These are phyloP conservation scores for Chaenogobius annularis DNA, from an alignment of 2,113 vertebrate species.

Conservation along the genomic window DNA sequence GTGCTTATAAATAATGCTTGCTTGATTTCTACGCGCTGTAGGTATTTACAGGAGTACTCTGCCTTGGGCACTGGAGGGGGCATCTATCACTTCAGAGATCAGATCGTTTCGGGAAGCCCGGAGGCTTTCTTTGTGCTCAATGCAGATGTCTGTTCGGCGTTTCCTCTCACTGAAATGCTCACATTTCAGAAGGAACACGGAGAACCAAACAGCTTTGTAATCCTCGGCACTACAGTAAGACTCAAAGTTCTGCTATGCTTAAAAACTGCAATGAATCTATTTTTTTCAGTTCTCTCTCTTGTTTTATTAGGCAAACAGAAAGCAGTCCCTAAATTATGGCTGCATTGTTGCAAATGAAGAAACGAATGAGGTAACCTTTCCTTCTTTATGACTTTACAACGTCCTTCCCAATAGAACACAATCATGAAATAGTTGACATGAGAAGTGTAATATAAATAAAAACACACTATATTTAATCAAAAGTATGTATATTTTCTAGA, in stretches of 20 bases:
- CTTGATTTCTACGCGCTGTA: constrained; percentile 41
- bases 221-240: constrained; percentile 94
- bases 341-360: constrained; percentile 91
- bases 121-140: constrained; percentile 97
- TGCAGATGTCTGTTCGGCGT: constrained; percentile 93
- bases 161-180: constrained; percentile 91
- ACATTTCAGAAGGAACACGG: constrained; percentile 81
- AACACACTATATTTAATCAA: too few species aligned
- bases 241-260: background rate
- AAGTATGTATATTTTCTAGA: too few species aligned
- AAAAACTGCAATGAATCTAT: background rate
- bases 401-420: too few species aligned
- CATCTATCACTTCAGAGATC: constrained; percentile 98
- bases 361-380: constrained; percentile 85
- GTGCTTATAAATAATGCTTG: background rate
- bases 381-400: background rate
- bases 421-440: too few species aligned
- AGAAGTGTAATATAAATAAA: too few species aligned
- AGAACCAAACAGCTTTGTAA: constrained; percentile 84
- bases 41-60: constrained; percentile 94
- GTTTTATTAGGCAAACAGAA: constrained; percentile 88
- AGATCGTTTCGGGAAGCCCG: constrained; percentile 91
- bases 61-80: constrained; percentile 95
- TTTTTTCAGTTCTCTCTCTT: background rate
- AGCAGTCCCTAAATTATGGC: constrained; percentile 94